Percentiles rank a stretch among this genome's conserved stretches.
These are phyloP conservation scores for Neoascia interrupta DNA, from an alignment of 2,888 invertebrate genomes.

Conservation along the genomic window DNA sequence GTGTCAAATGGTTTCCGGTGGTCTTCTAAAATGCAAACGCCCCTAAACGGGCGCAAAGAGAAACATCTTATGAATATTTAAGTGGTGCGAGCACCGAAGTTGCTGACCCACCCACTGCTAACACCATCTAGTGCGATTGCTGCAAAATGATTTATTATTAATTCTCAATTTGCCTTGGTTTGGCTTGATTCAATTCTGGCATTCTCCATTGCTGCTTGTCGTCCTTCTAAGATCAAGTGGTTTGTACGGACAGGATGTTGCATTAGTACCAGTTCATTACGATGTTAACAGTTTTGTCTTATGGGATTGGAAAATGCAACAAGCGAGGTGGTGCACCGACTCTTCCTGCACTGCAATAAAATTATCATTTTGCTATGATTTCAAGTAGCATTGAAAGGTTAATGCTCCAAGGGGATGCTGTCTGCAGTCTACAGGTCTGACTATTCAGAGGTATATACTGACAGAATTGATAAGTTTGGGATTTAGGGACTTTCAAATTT, in stretches of 20 bases:
- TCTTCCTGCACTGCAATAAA: too few species aligned
- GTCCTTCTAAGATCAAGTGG: slow-evolving; percentile 28
- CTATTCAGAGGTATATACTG: too few species aligned
- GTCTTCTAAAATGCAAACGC: slow-evolving; percentile 17
- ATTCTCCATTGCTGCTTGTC: slow-evolving; percentile 38
- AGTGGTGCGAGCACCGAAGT: not conserved
- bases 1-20: slow-evolving; percentile 39
- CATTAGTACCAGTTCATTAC: slow-evolving; percentile 10
- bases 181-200: slow-evolving; percentile 45
- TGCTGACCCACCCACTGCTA: not conserved
- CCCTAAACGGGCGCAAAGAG: slow-evolving; percentile 15
- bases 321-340: too few species aligned
- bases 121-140: slow-evolving; percentile 29
- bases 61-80: slow-evolving; percentile 14
- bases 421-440: too few species aligned
- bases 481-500: too few species aligned
- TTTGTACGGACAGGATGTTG: slow-evolving; percentile 11
- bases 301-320: slow-evolving; percentile 12
- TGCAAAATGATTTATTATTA: slow-evolving; percentile 62
- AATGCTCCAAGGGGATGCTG: too few species aligned
- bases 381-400: too few species aligned
- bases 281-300: slow-evolving; percentile 28
- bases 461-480: too few species aligned
- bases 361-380: too few species aligned
- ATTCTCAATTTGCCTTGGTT: slow-evolving; percentile 58